Evolutionary conservation across 1,140 invertebrate genomes (phyloP).

Genomic region (Dinoponera quadriceps): DNA sequence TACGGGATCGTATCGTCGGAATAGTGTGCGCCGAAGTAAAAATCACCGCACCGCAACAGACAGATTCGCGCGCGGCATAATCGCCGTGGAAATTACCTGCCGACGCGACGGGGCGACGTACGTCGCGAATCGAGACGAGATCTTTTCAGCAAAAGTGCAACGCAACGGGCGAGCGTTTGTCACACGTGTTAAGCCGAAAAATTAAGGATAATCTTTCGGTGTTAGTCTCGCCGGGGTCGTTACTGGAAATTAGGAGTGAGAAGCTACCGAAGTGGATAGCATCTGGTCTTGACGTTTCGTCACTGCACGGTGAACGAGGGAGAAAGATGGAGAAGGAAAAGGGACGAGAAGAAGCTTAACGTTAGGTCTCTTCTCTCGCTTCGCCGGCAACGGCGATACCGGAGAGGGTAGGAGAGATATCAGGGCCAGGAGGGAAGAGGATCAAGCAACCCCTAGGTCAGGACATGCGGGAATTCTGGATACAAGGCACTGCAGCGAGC

Average conservation of each 20-base stretch:
- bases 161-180: not conserved
- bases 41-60: not conserved
- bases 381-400: constrained; percentile 23
- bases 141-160: constrained; percentile 1
- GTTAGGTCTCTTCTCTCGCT: constrained; percentile 37
- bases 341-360: constrained; percentile 33
- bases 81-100: not conserved
- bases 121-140: not conserved
- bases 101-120: not conserved
- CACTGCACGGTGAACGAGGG: constrained; percentile 69
- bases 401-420: too few species aligned
- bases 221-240: constrained; percentile 23
- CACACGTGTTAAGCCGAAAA: not conserved
- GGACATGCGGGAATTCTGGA: constrained; percentile 29
- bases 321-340: constrained; percentile 45
- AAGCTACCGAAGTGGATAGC: constrained; percentile 73
- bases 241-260: constrained; percentile 69
- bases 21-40: not conserved
- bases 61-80: not conserved
- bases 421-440: too few species aligned
- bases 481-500: constrained; percentile 71
- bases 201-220: constrained; percentile 42
- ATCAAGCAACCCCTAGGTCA: constrained; percentile 16
- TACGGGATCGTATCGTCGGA: not conserved
- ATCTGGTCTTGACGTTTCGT: constrained; percentile 80